These are phyloP conservation scores for Sula dactylatra DNA, from an alignment of 2,113 vertebrate genomes.

Conservation along the genomic window DNA sequence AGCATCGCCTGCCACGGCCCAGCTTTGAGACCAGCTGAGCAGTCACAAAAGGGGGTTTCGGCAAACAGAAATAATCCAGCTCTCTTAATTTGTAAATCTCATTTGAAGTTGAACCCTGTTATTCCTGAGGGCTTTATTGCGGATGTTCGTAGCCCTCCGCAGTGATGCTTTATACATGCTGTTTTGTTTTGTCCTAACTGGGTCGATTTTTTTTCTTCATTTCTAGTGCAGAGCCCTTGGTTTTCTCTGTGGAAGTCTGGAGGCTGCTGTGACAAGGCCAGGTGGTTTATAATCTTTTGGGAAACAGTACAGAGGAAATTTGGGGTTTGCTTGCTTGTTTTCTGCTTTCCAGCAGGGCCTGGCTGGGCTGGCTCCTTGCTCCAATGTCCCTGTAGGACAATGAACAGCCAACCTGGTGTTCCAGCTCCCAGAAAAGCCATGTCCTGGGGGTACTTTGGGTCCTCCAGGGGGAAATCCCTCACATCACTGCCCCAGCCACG, in stretches of 20 bases:
- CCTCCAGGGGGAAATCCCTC: neutral
- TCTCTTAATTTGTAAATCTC: slow-evolving; percentile 23
- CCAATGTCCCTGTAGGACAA: neutral
- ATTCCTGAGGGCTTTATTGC: neutral
- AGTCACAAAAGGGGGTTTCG: neutral
- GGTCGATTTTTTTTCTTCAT: neutral
- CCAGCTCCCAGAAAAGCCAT: neutral
- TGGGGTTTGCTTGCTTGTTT: neutral
- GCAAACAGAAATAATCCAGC: neutral
- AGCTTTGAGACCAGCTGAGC: neutral
- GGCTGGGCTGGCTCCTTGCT: neutral
- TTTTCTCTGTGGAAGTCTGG: slow-evolving; percentile 20
- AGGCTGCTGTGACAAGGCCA: neutral
- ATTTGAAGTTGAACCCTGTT: neutral
- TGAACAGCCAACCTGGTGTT: neutral
- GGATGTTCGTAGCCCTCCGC: neutral
- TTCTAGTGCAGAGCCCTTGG: neutral
- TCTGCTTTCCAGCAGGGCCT: neutral
- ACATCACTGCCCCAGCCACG: neutral
- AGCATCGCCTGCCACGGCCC: neutral
- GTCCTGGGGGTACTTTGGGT: neutral
- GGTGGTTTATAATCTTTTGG: neutral
- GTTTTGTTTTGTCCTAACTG: slow-evolving; percentile 34
- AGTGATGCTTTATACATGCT: neutral
- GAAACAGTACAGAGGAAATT: neutral